Evolutionary conservation across 2,113 vertebrate species (phyloP).

Genomic region (Phalacrocorax brasilianus): DNA sequence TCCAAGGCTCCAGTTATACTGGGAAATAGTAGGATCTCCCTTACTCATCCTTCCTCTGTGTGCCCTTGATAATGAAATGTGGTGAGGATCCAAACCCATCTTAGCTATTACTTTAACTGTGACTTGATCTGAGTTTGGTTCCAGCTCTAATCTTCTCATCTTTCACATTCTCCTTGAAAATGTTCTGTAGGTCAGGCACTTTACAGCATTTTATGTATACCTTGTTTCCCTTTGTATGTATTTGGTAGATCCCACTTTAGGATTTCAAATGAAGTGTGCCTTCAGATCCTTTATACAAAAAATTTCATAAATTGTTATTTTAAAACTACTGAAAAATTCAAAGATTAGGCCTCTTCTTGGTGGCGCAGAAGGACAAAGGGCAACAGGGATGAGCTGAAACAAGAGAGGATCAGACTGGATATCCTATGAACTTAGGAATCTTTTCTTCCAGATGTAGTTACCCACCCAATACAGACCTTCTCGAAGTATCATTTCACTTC

Average conservation of each 20-base stretch:
- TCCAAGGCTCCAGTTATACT: background rate
- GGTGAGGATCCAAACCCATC: background rate
- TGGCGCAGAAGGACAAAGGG: too few species aligned
- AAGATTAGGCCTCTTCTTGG: background rate
- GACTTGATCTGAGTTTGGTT: background rate
- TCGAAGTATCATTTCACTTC: background rate
- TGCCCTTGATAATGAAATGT: background rate
- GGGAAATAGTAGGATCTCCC: background rate
- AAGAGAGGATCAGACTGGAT: background rate
- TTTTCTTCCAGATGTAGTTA: background rate
- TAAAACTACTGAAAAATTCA: background rate
- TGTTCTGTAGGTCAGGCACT: background rate
- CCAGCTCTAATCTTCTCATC: background rate
- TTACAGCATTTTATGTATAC: background rate
- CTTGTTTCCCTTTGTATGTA: background rate
- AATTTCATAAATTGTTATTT: background rate
- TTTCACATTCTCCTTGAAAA: background rate
- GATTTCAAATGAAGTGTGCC: background rate
- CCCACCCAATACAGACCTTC: background rate
- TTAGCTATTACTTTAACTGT: background rate
- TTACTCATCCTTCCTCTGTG: background rate
- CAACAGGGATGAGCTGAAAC: background rate
- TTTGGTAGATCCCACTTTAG: background rate
- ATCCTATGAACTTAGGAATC: background rate
- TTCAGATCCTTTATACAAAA: background rate